Evolutionary conservation across 2,113 vertebrate species (phyloP).

Genomic region (Mobula birostris): DNA sequence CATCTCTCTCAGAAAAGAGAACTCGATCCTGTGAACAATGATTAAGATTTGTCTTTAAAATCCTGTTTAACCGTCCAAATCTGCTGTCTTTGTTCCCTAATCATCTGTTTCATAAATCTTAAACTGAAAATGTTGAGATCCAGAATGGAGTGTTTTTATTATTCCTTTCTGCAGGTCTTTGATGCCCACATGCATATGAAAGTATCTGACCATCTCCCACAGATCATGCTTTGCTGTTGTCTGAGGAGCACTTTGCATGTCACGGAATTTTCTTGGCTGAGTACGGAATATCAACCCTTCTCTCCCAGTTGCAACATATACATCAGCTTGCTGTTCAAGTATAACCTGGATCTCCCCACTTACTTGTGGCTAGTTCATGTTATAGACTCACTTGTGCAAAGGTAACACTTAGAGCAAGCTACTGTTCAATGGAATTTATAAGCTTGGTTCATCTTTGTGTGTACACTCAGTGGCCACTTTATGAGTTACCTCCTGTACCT

Average conservation of each 20-base stretch:
- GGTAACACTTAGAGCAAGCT: conserved; percentile 44
- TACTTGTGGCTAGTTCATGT: conserved; percentile 66
- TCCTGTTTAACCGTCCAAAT: not conserved
- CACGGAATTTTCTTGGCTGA: conserved; percentile 61
- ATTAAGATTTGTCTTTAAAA: not conserved
- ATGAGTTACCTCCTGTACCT: no score
- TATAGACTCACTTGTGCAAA: conserved; percentile 46
- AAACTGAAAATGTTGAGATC: not conserved
- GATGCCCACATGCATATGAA: conserved; percentile 68
- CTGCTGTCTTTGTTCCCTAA: not conserved
- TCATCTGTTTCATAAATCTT: not conserved
- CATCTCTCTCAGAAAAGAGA: no score
- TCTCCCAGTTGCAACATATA: conserved; percentile 44
- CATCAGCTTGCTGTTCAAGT: conserved; percentile 63
- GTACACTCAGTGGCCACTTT: not conserved
- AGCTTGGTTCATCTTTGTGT: not conserved
- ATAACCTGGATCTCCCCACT: conserved; percentile 53
- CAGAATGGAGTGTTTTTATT: not conserved
- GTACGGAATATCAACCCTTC: conserved; percentile 39
- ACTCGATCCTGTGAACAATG: not conserved
- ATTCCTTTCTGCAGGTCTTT: conserved; percentile 55
- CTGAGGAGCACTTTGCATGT: conserved; percentile 62
- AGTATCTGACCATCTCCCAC: conserved; percentile 55
- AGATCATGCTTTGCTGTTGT: conserved; percentile 65
- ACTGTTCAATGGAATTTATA: not conserved